phyloP scores from a whole-genome alignment of 1,140 invertebrate species.

The Philopotamus ludificatus region DNA sequence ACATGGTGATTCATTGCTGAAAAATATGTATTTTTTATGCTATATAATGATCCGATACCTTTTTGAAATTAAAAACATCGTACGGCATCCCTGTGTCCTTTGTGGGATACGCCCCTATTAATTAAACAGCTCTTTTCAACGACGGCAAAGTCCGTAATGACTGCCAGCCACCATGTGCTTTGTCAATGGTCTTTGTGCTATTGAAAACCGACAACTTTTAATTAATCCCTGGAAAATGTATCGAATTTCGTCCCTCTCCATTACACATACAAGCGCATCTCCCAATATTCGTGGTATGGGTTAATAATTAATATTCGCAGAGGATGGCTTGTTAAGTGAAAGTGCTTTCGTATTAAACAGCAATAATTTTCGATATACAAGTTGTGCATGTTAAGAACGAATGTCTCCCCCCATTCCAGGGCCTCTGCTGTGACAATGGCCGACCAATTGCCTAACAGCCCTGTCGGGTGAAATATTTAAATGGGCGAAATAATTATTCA shows the following conservation, averaged over 20 bases:
- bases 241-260: conserved; percentile 30
- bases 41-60: too few relatives aligned
- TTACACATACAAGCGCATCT: too few relatives aligned
- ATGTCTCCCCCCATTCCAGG: conserved; percentile 4
- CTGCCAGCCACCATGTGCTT: too few relatives aligned
- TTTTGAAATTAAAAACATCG: too few relatives aligned
- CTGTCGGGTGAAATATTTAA: conserved; percentile 53
- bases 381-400: conserved; percentile 28
- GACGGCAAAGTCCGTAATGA: conserved; percentile 7
- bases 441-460: conserved; percentile 54
- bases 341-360: not conserved
- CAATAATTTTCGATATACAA: not conserved
- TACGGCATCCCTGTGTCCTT: too few relatives aligned
- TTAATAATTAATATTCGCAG: too few relatives aligned
- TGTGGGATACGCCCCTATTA: conserved; percentile 17
- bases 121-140: conserved; percentile 16
- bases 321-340: not conserved
- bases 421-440: conserved; percentile 21
- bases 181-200: conserved; percentile 17
- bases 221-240: conserved; percentile 39
- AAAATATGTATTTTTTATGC: too few relatives aligned
- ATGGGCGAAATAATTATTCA: conserved; percentile 58
- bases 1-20: too few relatives aligned
- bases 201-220: conserved; percentile 40
- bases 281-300: too few relatives aligned